Base-by-base conservation (phyloP, 2,888 invertebrate genomes). In the Macrophya annulata region DNA sequence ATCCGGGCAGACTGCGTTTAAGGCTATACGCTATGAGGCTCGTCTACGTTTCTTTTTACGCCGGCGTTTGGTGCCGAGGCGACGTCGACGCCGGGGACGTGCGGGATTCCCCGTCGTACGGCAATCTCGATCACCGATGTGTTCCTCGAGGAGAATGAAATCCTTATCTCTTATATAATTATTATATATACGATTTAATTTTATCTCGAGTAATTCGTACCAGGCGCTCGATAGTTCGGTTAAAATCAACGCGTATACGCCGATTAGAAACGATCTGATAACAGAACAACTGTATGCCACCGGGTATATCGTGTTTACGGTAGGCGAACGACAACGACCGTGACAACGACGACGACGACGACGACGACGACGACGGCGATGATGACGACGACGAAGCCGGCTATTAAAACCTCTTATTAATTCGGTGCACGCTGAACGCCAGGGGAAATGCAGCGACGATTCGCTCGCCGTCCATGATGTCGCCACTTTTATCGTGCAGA, bases 401-500 rank as follows among this genome's bases (percentile, higher is more conserved):
- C 51, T 72, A 85, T 31, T 15, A n/a, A 55, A 6, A 45, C 40
- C 84, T n/a, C 17, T 51, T 4, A 45, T 74, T 12, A 74, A 43
- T 25, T 45, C 6, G 40, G 4, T 9, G 6, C 72, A 45, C 45
- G 72, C 21, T 10, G 21, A 45, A 45, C 21, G 72, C 21, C 72
- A 15, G 8, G 43, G 10, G 10, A 45, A 77, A 4, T n/a, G 55
- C n/a, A 31, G 76, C 76, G 51, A 25, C 51, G 76, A 51, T 31
- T 31, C 48, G 48, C 51, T 51, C 76, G 76, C 25, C 76, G 76
- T 77, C 76, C 76, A 51, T 59, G 59, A 51, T 40, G 21, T 83
- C 76, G 85, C 87, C 82, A 86, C 81, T 86, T 87, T 87, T 85
- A 87, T 88, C 85, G 87, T 89, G 88, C 91, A 94, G 91, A 92